phyloP scores from a whole-genome alignment of 53 echinoderm and acorn worm genomes.

The Luidia sarsii region DNA sequence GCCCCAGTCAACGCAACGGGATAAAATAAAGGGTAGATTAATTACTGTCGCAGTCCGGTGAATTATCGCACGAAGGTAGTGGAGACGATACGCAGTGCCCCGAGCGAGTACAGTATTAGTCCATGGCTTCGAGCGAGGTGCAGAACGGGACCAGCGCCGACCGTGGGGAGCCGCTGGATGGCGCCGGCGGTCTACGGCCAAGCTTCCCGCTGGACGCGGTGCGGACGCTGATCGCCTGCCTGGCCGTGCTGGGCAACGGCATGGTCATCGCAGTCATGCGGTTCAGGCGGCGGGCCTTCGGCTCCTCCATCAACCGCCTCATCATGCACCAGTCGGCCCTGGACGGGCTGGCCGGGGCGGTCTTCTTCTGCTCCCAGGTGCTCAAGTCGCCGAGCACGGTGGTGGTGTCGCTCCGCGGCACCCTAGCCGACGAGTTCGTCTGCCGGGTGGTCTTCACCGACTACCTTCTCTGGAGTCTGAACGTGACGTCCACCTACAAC shows the following conservation, averaged over 20 bases:
- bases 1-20: no score
- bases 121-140: no score
- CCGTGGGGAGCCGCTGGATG: no score
- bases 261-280: conserved; percentile 23
- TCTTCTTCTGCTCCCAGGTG: conserved; percentile 8
- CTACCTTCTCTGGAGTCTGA: conserved; percentile 10
- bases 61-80: no score
- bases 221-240: no score
- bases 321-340: conserved; percentile 25
- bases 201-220: no score
- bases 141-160: no score
- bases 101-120: no score
- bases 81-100: no score
- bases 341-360: not conserved
- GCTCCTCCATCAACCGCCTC: conserved; percentile 21
- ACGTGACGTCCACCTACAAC: conserved; percentile 44
- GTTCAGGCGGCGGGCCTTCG: conserved; percentile 4
- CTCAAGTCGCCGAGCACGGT: not conserved
- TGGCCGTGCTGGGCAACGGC: conserved; percentile 19
- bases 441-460: conserved; percentile 3
- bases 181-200: no score
- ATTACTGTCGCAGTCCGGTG: no score
- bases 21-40: no score
- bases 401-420: not conserved
- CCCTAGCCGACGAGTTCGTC: not conserved